Conservation (phyloP, 2,113 vertebrate species). For the Lota lota region DNA sequence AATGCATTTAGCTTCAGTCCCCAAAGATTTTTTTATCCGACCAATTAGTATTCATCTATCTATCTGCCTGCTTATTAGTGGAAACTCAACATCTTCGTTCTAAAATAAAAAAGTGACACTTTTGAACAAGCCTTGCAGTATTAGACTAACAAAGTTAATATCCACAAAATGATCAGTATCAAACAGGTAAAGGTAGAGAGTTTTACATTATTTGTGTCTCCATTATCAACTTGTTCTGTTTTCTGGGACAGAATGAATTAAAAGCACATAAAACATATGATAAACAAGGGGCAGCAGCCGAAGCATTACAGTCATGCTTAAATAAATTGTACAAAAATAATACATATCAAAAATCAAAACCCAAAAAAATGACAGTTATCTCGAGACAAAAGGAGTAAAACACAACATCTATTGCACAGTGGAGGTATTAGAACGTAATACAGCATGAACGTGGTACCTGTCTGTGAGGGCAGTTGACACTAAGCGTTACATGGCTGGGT, state of each 20-base stretch:
- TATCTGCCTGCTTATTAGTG: too few relatives aligned
- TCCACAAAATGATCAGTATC: background rate
- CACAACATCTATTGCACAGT: constrained; percentile 74
- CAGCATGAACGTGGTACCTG: constrained; percentile 35
- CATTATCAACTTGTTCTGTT: constrained; percentile 4
- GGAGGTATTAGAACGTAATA: constrained; percentile 46
- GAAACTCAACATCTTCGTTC: too few relatives aligned
- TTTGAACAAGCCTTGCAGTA: too few relatives aligned
- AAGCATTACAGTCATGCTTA: constrained; percentile 24
- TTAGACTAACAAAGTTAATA: background rate
- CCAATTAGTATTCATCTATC: too few relatives aligned
- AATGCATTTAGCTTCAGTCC: constrained; percentile 15
- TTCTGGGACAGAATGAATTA: constrained; percentile 21
- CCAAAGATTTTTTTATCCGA: too few relatives aligned
- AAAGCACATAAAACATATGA: constrained; percentile 12
- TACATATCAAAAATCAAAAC: constrained; percentile 34
- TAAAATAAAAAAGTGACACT: too few relatives aligned
- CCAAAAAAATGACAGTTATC: constrained; percentile 37
- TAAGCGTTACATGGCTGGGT: background rate
- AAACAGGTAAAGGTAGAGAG: background rate
- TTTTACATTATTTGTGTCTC: too few relatives aligned
- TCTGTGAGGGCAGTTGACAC: constrained; percentile 13
- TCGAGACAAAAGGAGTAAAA: constrained; percentile 43
- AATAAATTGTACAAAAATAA: constrained; percentile 44
- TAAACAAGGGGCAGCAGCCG: constrained; percentile 8